Conservation (phyloP, 2,113 vertebrate species). For the Bubo scandiacus region DNA sequence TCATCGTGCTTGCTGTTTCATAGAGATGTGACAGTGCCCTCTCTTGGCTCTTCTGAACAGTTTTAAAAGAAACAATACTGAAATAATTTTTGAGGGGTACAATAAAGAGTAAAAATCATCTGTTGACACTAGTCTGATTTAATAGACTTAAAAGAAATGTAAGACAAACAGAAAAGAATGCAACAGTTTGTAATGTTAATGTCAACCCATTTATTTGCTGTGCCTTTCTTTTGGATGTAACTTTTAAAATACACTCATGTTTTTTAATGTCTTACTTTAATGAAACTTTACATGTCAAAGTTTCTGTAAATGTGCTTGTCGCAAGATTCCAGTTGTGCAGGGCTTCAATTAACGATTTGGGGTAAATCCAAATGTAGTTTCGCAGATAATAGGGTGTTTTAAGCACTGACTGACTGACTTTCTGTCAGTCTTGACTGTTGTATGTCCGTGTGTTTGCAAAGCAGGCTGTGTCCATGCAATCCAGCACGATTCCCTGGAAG, state of each 20-base stretch:
- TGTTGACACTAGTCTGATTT: neutral
- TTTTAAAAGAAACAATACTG: neutral
- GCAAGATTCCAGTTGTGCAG: neutral
- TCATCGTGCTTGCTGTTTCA: neutral
- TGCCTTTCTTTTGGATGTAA: neutral
- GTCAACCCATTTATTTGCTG: neutral
- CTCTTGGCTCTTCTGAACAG: neutral
- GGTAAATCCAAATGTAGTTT: neutral
- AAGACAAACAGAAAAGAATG: neutral
- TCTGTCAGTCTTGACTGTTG: neutral
- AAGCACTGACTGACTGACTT: neutral
- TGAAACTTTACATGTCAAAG: neutral
- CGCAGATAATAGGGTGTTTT: neutral
- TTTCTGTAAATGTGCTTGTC: neutral
- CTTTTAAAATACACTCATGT: neutral
- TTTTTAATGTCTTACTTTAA: neutral
- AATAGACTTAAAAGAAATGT: neutral
- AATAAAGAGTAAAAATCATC: neutral
- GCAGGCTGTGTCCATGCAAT: neutral
- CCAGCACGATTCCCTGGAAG: constrained; percentile 58
- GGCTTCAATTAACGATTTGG: neutral
- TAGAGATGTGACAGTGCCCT: constrained; percentile 4
- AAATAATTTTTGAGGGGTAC: neutral
- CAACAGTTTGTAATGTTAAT: neutral
- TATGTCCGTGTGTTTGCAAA: neutral